These are phyloP conservation scores for Antheraea pernyi DNA, from an alignment of 1,140 invertebrate genomes.

Conservation along the genomic window DNA sequence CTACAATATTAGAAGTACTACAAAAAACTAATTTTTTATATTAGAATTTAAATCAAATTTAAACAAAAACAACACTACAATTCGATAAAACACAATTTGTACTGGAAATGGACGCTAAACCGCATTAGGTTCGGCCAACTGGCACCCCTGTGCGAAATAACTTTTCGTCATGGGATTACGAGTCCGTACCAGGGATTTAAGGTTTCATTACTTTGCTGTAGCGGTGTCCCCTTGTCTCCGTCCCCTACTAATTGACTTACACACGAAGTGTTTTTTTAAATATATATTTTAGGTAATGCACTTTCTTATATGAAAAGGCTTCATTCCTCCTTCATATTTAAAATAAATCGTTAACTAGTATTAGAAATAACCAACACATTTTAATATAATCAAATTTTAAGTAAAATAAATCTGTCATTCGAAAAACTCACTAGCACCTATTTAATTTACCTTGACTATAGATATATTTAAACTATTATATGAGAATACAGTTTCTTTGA, in stretches of 20 bases:
- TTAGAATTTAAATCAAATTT: conserved; percentile 9
- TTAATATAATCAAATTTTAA: no score
- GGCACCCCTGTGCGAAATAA: conserved; percentile 60
- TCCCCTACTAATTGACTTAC: conserved; percentile 37
- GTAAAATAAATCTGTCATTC: no score
- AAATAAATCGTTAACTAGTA: no score
- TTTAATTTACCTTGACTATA: no score
- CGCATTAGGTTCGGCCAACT: conserved; percentile 73
- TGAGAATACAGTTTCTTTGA: no score
- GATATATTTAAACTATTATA: no score
- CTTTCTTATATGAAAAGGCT: no score
- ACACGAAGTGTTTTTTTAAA: background rate
- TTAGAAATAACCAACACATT: no score
- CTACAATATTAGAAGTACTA: no score
- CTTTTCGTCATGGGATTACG: conserved; percentile 75
- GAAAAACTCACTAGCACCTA: no score
- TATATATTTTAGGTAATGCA: no score
- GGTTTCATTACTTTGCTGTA: conserved; percentile 70
- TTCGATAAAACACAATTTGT: conserved; percentile 67
- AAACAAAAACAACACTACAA: conserved; percentile 41
- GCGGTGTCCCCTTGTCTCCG: conserved; percentile 32
- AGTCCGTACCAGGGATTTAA: conserved; percentile 77
- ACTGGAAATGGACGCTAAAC: conserved; percentile 68
- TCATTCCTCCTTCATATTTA: no score
- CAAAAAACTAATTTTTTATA: background rate